A percentile compares a stretch with the other conserved stretches of the same genome.
Conservation (phyloP, 2,888 invertebrate species). For the Girardia tigrina region DNA sequence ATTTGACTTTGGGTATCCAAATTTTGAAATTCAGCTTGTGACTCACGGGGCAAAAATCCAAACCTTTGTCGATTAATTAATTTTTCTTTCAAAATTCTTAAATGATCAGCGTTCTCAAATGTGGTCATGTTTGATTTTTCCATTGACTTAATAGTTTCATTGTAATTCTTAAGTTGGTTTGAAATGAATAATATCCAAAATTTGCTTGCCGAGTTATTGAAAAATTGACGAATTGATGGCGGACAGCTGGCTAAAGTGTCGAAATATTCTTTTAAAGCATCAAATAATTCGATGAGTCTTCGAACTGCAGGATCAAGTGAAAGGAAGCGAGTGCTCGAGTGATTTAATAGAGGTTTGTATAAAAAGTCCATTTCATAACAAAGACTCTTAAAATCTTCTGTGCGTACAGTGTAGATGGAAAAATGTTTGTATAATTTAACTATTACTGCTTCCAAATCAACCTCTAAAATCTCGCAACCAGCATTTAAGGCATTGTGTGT, state of each 20-base stretch:
- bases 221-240: neutral
- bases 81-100: too few relatives aligned
- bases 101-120: too few relatives aligned
- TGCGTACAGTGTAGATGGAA: neutral
- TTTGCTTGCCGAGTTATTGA: neutral
- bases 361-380: neutral
- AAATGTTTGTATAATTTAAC: neutral
- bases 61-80: too few relatives aligned
- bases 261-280: neutral
- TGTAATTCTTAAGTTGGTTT: too few relatives aligned
- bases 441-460: neutral
- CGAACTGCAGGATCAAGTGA: too few relatives aligned
- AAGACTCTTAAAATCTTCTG: neutral
- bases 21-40: too few relatives aligned
- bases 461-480: neutral
- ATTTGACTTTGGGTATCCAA: too few relatives aligned
- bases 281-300: constrained; percentile 8
- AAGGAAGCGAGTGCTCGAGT: neutral
- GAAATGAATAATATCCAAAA: too few relatives aligned
- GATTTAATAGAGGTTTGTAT: neutral
- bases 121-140: too few relatives aligned
- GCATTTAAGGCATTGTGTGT: neutral
- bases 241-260: too few relatives aligned
- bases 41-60: too few relatives aligned
- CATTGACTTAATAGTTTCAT: too few relatives aligned